phyloP scores from a whole-genome alignment of 1,140 invertebrate species.

The Drosophila ficusphila region DNA sequence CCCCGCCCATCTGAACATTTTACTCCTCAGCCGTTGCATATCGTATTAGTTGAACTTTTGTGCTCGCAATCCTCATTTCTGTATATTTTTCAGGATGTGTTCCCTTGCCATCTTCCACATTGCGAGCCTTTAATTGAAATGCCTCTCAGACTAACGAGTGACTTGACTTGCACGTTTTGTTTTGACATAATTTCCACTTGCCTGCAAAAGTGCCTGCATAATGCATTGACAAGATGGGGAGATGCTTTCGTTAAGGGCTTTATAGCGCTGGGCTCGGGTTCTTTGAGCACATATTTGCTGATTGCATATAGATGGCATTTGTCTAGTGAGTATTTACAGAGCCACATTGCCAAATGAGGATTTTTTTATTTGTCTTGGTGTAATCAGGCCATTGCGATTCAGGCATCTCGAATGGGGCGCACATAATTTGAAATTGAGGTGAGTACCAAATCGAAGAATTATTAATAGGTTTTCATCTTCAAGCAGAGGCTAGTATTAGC shows the following conservation, averaged over 20 bases:
- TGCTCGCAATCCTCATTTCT: constrained; percentile 37
- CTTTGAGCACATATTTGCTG: constrained; percentile 65
- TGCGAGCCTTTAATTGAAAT: constrained; percentile 66
- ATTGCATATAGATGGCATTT: constrained; percentile 79
- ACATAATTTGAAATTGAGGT: background rate
- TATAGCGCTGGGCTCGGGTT: background rate
- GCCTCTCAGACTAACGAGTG: constrained; percentile 51
- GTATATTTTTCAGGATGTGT: constrained; percentile 17
- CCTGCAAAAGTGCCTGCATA: constrained; percentile 63
- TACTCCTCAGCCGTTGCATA: constrained; percentile 36
- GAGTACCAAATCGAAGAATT: background rate
- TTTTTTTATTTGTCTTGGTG: constrained; percentile 5
- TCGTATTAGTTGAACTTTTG: constrained; percentile 71
- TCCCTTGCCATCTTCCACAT: constrained; percentile 4
- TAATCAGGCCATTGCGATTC: constrained; percentile 26
- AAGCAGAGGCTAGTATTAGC: no score
- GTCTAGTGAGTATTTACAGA: constrained; percentile 57
- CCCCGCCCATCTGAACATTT: constrained; percentile 1
- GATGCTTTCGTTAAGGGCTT: constrained; percentile 1
- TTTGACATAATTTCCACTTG: constrained; percentile 78
- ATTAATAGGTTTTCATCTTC: no score
- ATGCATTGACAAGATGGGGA: constrained; percentile 42
- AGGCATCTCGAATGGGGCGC: background rate
- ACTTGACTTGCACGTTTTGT: constrained; percentile 68
- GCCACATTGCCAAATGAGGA: constrained; percentile 11